Evolutionary conservation across 2,888 invertebrate genomes (phyloP).

Genomic region (Bombylius discolor): DNA sequence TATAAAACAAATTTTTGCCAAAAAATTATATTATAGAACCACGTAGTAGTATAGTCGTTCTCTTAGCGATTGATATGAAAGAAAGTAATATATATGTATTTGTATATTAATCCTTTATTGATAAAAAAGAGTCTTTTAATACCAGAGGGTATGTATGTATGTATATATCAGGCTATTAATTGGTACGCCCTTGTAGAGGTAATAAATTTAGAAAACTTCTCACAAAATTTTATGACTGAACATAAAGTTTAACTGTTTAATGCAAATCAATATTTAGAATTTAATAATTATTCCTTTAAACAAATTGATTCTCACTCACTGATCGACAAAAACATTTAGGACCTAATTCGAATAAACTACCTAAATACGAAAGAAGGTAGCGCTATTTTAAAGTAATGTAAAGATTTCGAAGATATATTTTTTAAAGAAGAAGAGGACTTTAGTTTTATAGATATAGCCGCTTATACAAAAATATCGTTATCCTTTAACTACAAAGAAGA

Average conservation of each 20-base stretch:
- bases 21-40: constrained; percentile 6
- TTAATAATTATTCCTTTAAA: constrained; percentile 1
- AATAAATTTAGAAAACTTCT: constrained; percentile 2
- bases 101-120: constrained; percentile 3
- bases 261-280: constrained; percentile 1
- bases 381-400: no score
- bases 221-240: constrained; percentile 6
- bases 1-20: constrained; percentile 10
- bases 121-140: constrained; percentile 4
- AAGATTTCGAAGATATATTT: no score
- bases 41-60: constrained; percentile 5
- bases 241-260: constrained; percentile 3
- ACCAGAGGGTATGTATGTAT: constrained; percentile 9
- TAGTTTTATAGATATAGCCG: no score
- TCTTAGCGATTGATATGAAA: constrained; percentile 10
- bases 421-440: no score
- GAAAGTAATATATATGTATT: constrained; percentile 7
- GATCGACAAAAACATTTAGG: no score
- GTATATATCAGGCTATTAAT: constrained; percentile 4
- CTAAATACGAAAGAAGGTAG: no score
- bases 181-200: constrained; percentile 10
- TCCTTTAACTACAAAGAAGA: no score
- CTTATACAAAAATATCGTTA: no score
- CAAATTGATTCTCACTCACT: no score
- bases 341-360: no score